These are phyloP conservation scores for Apogon hyalosoma DNA, from an alignment of 2,797 vertebrate genomes.

Conservation along the genomic window DNA sequence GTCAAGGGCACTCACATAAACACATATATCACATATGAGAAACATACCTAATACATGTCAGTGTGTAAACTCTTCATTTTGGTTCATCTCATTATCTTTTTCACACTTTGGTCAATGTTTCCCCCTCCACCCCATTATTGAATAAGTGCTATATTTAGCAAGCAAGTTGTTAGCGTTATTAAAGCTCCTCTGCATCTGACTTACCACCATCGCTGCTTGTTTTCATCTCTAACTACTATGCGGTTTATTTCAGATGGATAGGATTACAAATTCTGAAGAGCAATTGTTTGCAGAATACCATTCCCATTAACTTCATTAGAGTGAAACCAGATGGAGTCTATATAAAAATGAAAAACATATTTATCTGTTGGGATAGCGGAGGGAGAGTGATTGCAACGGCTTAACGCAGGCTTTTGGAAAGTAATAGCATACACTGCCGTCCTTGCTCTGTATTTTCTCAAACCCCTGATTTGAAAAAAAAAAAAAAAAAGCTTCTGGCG, in stretches of 20 bases:
- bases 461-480: slow-evolving; percentile 23
- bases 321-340: slow-evolving; percentile 72
- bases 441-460: slow-evolving; percentile 68
- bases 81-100: slow-evolving; percentile 12
- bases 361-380: slow-evolving; percentile 59
- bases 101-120: slow-evolving; percentile 34
- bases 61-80: slow-evolving; percentile 14
- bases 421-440: slow-evolving; percentile 53
- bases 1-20: slow-evolving; percentile 44
- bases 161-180: slow-evolving; percentile 60
- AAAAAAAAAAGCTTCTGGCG: neutral
- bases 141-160: slow-evolving; percentile 60
- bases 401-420: slow-evolving; percentile 49
- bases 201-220: slow-evolving; percentile 48
- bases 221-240: slow-evolving; percentile 41
- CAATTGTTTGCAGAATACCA: slow-evolving; percentile 58
- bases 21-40: slow-evolving; percentile 31
- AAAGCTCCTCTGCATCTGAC: slow-evolving; percentile 43
- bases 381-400: slow-evolving; percentile 58
- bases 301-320: slow-evolving; percentile 68
- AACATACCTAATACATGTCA: slow-evolving; percentile 19
- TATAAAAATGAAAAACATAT: slow-evolving; percentile 71
- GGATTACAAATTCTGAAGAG: slow-evolving; percentile 67
- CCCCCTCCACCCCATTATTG: slow-evolving; percentile 19
- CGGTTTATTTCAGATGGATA: slow-evolving; percentile 65